Evolutionary conservation across 2,797 vertebrate genomes (phyloP).

Genomic region (Typhlichthys eigenmanni): DNA sequence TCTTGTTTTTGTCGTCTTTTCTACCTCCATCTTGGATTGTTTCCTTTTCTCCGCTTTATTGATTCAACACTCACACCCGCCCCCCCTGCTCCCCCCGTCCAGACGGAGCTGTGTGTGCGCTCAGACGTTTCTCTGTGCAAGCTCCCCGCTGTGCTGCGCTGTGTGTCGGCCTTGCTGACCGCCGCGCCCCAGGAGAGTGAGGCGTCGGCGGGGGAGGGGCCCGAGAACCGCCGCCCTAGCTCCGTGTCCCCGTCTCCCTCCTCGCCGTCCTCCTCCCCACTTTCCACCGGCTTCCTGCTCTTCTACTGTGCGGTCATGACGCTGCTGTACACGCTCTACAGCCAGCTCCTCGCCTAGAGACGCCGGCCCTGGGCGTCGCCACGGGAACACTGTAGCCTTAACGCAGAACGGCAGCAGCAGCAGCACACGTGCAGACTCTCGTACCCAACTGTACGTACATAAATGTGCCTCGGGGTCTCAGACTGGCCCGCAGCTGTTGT

Average conservation of each 20-base stretch:
- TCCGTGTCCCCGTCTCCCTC: constrained; percentile 64
- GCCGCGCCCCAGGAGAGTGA: constrained; percentile 26
- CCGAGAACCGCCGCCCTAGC: constrained; percentile 59
- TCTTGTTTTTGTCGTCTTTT: constrained; percentile 12
- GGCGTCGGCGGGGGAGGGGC: constrained; percentile 34
- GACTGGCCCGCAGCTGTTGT: neutral
- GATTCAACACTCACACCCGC: constrained; percentile 13
- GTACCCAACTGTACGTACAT: constrained; percentile 3
- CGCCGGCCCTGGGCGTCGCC: neutral
- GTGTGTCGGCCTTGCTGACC: constrained; percentile 74
- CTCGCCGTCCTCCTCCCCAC: constrained; percentile 55
- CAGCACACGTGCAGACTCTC: neutral
- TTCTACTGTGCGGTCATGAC: constrained; percentile 86
- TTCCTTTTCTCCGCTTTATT: constrained; percentile 5
- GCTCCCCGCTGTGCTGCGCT: constrained; percentile 77
- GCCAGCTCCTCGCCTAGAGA: constrained; percentile 73
- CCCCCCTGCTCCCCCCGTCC: constrained; percentile 31
- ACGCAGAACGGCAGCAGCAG: no score
- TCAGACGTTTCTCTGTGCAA: constrained; percentile 86
- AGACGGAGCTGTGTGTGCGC: constrained; percentile 84
- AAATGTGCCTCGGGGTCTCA: neutral
- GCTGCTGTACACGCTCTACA: constrained; percentile 82
- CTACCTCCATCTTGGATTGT: neutral
- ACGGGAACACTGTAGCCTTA: neutral
- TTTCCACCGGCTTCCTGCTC: constrained; percentile 85